phyloP scores from a whole-genome alignment of 1,140 invertebrate species.

The Listronotus bonariensis region DNA sequence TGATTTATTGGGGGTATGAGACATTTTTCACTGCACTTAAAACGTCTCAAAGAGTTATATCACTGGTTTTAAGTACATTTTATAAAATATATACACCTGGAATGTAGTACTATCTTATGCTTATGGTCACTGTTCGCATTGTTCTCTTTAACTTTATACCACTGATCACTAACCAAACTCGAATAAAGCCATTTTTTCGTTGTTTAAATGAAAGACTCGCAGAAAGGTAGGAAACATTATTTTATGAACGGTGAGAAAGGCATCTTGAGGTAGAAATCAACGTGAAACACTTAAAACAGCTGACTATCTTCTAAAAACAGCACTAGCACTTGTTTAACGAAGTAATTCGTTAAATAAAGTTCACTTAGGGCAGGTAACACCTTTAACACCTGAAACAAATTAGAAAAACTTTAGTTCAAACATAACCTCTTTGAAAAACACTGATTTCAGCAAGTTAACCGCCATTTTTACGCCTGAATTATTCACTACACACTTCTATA shows the following conservation, averaged over 20 bases:
- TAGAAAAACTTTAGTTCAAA: slow-evolving; percentile 47
- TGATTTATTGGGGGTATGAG: slow-evolving; percentile 51
- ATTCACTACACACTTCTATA: slow-evolving; percentile 9
- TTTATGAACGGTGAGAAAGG: slow-evolving; percentile 31
- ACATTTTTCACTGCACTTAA: slow-evolving; percentile 51
- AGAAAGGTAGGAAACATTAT: slow-evolving; percentile 36
- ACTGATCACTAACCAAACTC: slow-evolving; percentile 51
- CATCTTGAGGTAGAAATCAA: slow-evolving; percentile 26
- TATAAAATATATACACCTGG: slow-evolving; percentile 37
- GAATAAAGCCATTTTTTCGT: slow-evolving; percentile 54
- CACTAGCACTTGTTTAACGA: neutral
- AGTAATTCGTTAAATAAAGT: neutral
- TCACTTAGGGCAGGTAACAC: neutral
- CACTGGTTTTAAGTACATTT: slow-evolving; percentile 41
- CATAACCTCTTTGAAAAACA: slow-evolving; percentile 48
- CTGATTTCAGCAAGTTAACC: slow-evolving; percentile 23
- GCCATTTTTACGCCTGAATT: slow-evolving; percentile 24
- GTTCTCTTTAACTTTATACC: slow-evolving; percentile 1
- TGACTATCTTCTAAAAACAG: slow-evolving; percentile 2
- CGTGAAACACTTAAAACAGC: neutral
- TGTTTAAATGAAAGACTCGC: slow-evolving; percentile 34
- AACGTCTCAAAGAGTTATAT: slow-evolving; percentile 30
- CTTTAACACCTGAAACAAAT: slow-evolving; percentile 46
- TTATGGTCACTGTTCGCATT: slow-evolving; percentile 26
- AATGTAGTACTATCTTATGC: slow-evolving; percentile 35